Base-by-base conservation (phyloP, 1,140 invertebrate species). In the Euwallacea similis region DNA sequence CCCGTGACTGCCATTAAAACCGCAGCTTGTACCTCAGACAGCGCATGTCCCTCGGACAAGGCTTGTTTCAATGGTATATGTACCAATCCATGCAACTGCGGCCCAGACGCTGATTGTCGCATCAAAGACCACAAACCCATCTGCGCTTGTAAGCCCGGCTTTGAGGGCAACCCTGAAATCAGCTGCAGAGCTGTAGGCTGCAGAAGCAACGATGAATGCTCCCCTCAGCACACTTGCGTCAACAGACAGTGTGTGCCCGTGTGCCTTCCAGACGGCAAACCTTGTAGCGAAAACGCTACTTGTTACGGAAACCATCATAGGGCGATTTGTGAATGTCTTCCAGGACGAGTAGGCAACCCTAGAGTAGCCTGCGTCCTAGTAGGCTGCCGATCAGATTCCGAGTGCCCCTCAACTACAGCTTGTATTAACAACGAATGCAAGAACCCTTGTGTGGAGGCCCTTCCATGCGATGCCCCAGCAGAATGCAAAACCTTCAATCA, bases 61-160 rank as follows among this genome's bases (percentile, higher is more conserved):
- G 87, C 93, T 33, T 96, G 94, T 75, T 82, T 94, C 67, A 90
- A 90, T 69, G 89, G 88, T 9, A 83, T 93, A 13, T 96, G 94
- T 79, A 87, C 85, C 73, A 87, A 94, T 78, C 93, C 93, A 2
- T 96, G 94, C 79, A 87, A 89, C 55, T 93, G 92, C 79, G 92
- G 92, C 44, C 82, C 88, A 0, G 92, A 93, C 76, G 89, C 93
- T 0, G 88, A 92, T 69, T 96, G 93, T 76, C 87, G 87, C 74
- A 89, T 95, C 55, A 87, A 87, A 78, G 87, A 94, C 75, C 93
- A 94, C 74, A 93, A 92, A 80, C 92, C 93, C 0, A 88, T 93
- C 0, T 96, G 94, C 77, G 89, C 91, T 0, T 96, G 94, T 79
- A 83, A 86, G 69, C 86, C 87, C 71, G 93, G 92, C 33, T 95